phyloP scores from a whole-genome alignment of 2,888 invertebrate species.

The Mythimna lalbum region DNA sequence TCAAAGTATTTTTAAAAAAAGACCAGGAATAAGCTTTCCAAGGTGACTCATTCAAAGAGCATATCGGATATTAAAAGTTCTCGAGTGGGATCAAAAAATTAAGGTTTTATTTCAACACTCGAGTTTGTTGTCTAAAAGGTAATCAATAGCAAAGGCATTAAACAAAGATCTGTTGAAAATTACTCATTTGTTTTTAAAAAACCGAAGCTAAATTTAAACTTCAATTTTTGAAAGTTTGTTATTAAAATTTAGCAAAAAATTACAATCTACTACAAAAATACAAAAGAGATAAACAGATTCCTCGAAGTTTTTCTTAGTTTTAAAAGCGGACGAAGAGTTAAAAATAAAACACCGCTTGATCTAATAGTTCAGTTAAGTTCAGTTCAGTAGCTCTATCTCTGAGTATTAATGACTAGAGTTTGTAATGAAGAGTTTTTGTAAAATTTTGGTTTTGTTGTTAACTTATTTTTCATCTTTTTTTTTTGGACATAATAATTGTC shows the following conservation, averaged over 20 bases:
- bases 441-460: background rate
- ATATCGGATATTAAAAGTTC: background rate
- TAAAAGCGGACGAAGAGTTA: constrained; percentile 27
- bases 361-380: constrained; percentile 27
- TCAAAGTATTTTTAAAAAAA: background rate
- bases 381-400: constrained; percentile 18
- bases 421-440: background rate
- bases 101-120: background rate
- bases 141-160: background rate
- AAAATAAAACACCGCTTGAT: constrained; percentile 28
- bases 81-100: no score
- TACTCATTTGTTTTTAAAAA: background rate
- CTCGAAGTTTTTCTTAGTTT: constrained; percentile 18
- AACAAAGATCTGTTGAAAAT: constrained; percentile 10
- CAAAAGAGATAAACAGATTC: constrained; percentile 7
- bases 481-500: background rate
- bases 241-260: background rate
- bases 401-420: constrained; percentile 19
- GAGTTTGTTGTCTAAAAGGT: background rate
- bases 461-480: background rate
- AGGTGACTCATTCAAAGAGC: background rate
- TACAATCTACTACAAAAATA: background rate
- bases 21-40: background rate
- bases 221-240: background rate
- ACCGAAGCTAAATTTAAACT: background rate